Evolutionary conservation across 2,888 invertebrate genomes (phyloP), one percentile per base, ranked within the genome.

Genomic region (Hipparchia semele): DNA sequence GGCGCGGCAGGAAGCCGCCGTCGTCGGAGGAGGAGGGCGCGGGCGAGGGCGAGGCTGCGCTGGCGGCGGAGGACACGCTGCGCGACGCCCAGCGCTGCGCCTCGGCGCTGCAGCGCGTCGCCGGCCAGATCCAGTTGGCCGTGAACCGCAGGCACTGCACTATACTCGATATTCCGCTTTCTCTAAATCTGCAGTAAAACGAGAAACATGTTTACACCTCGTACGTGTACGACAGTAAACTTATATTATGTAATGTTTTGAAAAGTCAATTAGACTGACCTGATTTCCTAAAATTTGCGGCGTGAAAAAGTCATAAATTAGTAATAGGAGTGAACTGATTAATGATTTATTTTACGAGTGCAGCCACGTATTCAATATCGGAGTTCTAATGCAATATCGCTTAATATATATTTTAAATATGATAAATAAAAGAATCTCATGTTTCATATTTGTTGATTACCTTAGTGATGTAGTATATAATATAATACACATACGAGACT

Each of bases 101-200:
- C 84, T 85, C 86, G 79, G 87, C 89, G 77, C 89, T 88, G 86
- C 96, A 96, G 75, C 96, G 96, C 87, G 96, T 96, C 85, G 95
- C 94, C 84, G 96, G 96, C 96, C 96, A 96, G 86, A 96, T 95
- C 96, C 96, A 96, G 90, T 96, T 96, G 81, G 89, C 91, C 79
- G 93, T 92, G 83, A 94, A 94, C 79, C 92, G 91, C 84, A 94
- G 81, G 85, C 94, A 94, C 82, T 96, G 95, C 92, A 95, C 96
- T 96, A 98, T 94, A 97, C 97, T 96, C 97, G 98, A 97, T 98
- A 98, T 96, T 98, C 98, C 95, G 97, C 97, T 96, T 96, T 97
- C 96, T 96, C 97, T 96, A 97, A 96, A 96, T 97, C 97, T 98
- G 95, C 45, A 58, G 23, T 61, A 12, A 74, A 73, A 62, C n/a